Conservation (phyloP, 2,113 vertebrate species). For the Sander lucioperca region DNA sequence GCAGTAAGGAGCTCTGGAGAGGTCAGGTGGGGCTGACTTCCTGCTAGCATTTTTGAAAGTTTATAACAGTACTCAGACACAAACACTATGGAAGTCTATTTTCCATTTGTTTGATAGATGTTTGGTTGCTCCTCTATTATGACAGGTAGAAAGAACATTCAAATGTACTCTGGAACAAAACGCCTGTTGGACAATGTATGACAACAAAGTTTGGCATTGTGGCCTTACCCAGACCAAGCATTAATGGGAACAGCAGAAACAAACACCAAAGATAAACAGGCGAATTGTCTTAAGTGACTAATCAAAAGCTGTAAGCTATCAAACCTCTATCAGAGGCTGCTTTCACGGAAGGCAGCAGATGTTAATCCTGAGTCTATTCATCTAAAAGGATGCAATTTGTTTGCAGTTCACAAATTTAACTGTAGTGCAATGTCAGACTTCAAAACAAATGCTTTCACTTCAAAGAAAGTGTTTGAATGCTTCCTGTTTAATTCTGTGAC, state of each 20-base stretch:
- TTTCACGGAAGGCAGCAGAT: constrained; percentile 38
- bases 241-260: constrained; percentile 3
- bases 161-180: neutral
- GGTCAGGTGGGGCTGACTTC: constrained; percentile 26
- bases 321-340: constrained; percentile 44
- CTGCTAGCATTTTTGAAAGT: neutral
- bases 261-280: constrained; percentile 41
- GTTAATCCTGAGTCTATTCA: constrained; percentile 24
- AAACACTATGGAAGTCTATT: neutral
- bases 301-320: constrained; percentile 59
- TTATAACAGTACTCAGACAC: neutral
- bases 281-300: constrained; percentile 50
- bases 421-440: constrained; percentile 31
- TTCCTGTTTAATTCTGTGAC: constrained; percentile 23
- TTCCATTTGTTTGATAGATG: neutral
- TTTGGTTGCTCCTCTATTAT: neutral
- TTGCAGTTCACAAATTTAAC: constrained; percentile 54
- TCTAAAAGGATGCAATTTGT: constrained; percentile 44
- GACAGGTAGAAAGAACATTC: neutral
- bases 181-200: neutral
- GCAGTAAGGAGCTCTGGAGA: neutral
- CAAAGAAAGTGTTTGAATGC: constrained; percentile 49
- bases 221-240: constrained; percentile 8
- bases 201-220: neutral
- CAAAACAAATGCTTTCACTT: constrained; percentile 40